phyloP scores from a whole-genome alignment of 2,888 invertebrate genomes.

The Agrilus cyanescens region DNA sequence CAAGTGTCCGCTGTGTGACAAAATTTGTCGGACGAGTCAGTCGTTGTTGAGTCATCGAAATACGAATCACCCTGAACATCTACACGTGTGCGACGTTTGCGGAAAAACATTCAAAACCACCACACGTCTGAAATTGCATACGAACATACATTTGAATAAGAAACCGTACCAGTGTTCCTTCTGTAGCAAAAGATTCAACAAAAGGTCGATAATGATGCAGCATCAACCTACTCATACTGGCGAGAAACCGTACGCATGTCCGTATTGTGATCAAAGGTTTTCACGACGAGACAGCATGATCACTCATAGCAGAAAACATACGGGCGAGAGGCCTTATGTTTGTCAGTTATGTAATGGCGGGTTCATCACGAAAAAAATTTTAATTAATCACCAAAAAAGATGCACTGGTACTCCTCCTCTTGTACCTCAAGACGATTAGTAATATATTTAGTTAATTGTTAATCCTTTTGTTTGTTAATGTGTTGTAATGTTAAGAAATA shows the following conservation, averaged over 20 bases:
- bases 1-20: too few relatives aligned
- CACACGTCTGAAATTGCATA: slow-evolving; percentile 24
- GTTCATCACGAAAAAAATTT: slow-evolving; percentile 22
- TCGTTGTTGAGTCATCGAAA: too few relatives aligned
- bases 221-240: slow-evolving; percentile 30
- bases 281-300: slow-evolving; percentile 14
- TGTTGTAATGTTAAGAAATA: too few relatives aligned
- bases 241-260: slow-evolving; percentile 26
- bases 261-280: slow-evolving; percentile 15
- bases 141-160: slow-evolving; percentile 23
- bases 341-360: slow-evolving; percentile 29
- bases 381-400: slow-evolving; percentile 20
- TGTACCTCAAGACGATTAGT: too few relatives aligned
- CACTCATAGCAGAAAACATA: slow-evolving; percentile 14
- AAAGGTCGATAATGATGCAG: slow-evolving; percentile 26
- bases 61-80: slow-evolving; percentile 13
- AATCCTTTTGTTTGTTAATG: too few relatives aligned
- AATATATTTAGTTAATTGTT: too few relatives aligned
- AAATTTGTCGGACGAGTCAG: too few relatives aligned
- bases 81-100: not conserved
- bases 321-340: slow-evolving; percentile 27
- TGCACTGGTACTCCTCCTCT: slow-evolving; percentile 24
- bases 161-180: slow-evolving; percentile 25
- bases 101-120: slow-evolving; percentile 21
- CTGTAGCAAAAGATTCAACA: slow-evolving; percentile 25